These are phyloP conservation scores for Masticophis lateralis DNA, from an alignment of 2,797 vertebrate genomes.

Conservation along the genomic window DNA sequence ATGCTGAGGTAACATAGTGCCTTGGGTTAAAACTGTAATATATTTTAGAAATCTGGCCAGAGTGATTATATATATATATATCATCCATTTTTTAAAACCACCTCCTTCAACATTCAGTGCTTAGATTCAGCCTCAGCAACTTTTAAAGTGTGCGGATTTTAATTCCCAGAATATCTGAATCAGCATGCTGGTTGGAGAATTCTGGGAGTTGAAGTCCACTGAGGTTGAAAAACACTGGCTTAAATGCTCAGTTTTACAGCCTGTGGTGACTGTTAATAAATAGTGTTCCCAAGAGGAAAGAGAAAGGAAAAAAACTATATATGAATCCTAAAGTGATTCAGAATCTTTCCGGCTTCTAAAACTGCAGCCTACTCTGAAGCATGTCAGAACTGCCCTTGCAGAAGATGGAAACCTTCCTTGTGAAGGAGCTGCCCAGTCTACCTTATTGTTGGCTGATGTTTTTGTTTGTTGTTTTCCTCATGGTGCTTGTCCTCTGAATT, in stretches of 20 bases:
- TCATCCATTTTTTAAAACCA: not conserved
- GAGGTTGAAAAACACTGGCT: not conserved
- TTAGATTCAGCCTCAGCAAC: not conserved
- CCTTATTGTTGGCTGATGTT: not conserved
- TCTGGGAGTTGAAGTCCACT: not conserved
- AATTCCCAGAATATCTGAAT: not conserved
- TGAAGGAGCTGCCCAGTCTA: not conserved
- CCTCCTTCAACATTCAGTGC: not conserved
- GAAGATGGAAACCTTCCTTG: not conserved
- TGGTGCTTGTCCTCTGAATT: not conserved
- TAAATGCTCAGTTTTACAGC: not conserved
- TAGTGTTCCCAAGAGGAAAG: not conserved
- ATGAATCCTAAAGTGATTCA: not conserved
- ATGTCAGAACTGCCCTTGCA: slow-evolving; percentile 4
- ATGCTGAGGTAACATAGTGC: slow-evolving; percentile 85
- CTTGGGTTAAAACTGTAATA: not conserved
- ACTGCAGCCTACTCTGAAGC: not conserved
- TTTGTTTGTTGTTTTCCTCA: not conserved
- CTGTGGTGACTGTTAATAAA: not conserved
- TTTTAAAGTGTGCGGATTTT: not conserved
- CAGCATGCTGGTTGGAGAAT: not conserved
- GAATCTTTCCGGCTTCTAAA: not conserved
- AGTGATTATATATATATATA: not conserved
- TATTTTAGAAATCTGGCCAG: not conserved
- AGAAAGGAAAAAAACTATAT: not conserved